Evolutionary conservation across 2,888 invertebrate genomes (phyloP).

Genomic region (Xestia ashworthii): DNA sequence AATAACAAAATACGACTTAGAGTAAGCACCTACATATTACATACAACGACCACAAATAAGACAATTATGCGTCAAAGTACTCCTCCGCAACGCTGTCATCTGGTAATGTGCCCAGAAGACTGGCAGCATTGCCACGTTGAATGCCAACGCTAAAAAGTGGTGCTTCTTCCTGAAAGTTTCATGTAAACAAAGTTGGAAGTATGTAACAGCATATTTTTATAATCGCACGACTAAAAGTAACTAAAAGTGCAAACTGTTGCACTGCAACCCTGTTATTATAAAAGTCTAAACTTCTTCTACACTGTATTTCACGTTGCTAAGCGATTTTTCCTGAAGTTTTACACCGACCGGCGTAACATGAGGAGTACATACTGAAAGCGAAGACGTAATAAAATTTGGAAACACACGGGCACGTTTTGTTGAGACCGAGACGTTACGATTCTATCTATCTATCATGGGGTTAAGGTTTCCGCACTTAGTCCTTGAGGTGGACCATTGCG

Average conservation of each 20-base stretch:
- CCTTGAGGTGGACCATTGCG: too few relatives aligned
- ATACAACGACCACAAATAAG: too few relatives aligned
- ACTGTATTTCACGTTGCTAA: slow-evolving; percentile 55
- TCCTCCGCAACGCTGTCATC: too few relatives aligned
- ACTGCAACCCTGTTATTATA: slow-evolving; percentile 41
- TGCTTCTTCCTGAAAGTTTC: background rate
- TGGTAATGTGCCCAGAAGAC: too few relatives aligned
- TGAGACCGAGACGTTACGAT: background rate
- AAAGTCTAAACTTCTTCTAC: slow-evolving; percentile 39
- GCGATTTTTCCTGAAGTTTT: slow-evolving; percentile 64
- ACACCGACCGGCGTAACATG: slow-evolving; percentile 66
- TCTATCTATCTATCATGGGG: too few relatives aligned
- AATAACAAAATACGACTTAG: too few relatives aligned
- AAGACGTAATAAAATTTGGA: slow-evolving; percentile 72
- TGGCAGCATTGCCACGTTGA: too few relatives aligned
- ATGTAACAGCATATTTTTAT: background rate
- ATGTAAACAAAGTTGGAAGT: background rate
- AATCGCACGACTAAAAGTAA: slow-evolving; percentile 3
- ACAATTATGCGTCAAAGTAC: too few relatives aligned
- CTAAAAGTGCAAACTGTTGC: slow-evolving; percentile 15
- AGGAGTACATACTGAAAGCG: slow-evolving; percentile 69
- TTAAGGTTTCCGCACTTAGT: too few relatives aligned
- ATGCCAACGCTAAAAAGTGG: too few relatives aligned
- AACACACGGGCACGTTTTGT: slow-evolving; percentile 55
- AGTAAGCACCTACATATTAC: too few relatives aligned